These are phyloP conservation scores for Ganaspis sp. DNA, from an alignment of 1,140 invertebrate species.

Conservation along the genomic window DNA sequence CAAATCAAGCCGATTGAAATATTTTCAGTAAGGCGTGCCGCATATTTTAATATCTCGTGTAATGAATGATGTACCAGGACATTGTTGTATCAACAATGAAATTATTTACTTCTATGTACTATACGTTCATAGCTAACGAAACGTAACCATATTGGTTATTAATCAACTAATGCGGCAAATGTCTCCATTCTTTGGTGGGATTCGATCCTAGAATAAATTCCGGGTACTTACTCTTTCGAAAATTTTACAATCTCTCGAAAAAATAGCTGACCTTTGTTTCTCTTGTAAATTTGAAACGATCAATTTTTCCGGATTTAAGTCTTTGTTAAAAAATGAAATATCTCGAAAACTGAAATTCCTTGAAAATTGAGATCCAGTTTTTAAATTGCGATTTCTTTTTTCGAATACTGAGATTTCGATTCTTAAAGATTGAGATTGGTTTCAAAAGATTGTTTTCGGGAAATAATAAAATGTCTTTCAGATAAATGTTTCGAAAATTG, in stretches of 20 bases:
- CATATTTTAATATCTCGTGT: constrained; percentile 58
- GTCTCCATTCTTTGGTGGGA: constrained; percentile 12
- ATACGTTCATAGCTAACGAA: constrained; percentile 45
- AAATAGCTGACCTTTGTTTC: constrained; percentile 11
- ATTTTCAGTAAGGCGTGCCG: constrained; percentile 58
- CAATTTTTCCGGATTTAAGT: too few relatives aligned
- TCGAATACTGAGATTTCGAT: not conserved
- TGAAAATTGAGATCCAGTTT: too few relatives aligned
- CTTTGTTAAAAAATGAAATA: too few relatives aligned
- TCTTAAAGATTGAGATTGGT: too few relatives aligned
- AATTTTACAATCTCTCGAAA: not conserved
- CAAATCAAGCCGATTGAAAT: constrained; percentile 60
- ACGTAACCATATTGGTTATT: constrained; percentile 66
- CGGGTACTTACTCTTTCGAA: not conserved
- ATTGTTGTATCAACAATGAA: constrained; percentile 66
- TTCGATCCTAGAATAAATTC: constrained; percentile 1
- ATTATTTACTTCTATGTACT: constrained; percentile 39
- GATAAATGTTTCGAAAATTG: too few relatives aligned
- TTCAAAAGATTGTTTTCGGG: not conserved
- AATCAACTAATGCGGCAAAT: constrained; percentile 53
- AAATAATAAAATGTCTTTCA: too few relatives aligned
- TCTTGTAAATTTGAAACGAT: too few relatives aligned
- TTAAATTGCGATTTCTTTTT: not conserved
- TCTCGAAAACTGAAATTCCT: too few relatives aligned
- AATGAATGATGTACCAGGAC: constrained; percentile 41